phyloP scores from a whole-genome alignment of 92 coral and sea anemone genomes.

The Scolanthus callimorphus region DNA sequence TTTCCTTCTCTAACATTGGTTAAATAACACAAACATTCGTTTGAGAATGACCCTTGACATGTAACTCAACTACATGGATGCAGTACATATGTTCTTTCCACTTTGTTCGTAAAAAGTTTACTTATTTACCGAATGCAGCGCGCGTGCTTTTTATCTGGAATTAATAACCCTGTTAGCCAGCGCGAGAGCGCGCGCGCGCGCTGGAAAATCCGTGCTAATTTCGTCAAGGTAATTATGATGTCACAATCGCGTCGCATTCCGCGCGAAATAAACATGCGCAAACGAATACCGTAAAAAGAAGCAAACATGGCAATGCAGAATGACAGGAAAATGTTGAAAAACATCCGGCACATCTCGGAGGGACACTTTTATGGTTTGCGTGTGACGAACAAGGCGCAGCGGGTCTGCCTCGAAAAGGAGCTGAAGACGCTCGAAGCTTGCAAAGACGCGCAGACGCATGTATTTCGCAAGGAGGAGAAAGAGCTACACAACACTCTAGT shows the following conservation, averaged over 20 bases:
- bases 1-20: too few relatives aligned
- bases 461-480: constrained; percentile 83
- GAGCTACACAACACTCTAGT: constrained; percentile 64
- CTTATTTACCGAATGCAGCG: too few relatives aligned
- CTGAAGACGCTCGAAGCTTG: constrained; percentile 81
- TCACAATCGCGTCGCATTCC: not conserved
- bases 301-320: not conserved
- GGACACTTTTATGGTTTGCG: constrained; percentile 83
- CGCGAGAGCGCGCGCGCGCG: not conserved
- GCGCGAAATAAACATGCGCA: not conserved
- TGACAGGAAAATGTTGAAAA: constrained; percentile 62
- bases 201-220: not conserved
- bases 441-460: constrained; percentile 76
- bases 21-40: too few relatives aligned
- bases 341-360: constrained; percentile 89
- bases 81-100: too few relatives aligned
- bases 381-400: constrained; percentile 90
- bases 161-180: too few relatives aligned
- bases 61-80: too few relatives aligned
- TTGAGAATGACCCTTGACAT: too few relatives aligned
- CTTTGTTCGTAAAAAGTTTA: too few relatives aligned
- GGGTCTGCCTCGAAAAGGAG: constrained; percentile 76
- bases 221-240: not conserved
- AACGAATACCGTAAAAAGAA: not conserved
- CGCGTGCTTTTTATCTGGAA: too few relatives aligned